A percentile compares a stretch with the other conserved stretches of the same genome.
phyloP scores from a whole-genome alignment of 2,797 vertebrate genomes.

The Fistularia commersonii region DNA sequence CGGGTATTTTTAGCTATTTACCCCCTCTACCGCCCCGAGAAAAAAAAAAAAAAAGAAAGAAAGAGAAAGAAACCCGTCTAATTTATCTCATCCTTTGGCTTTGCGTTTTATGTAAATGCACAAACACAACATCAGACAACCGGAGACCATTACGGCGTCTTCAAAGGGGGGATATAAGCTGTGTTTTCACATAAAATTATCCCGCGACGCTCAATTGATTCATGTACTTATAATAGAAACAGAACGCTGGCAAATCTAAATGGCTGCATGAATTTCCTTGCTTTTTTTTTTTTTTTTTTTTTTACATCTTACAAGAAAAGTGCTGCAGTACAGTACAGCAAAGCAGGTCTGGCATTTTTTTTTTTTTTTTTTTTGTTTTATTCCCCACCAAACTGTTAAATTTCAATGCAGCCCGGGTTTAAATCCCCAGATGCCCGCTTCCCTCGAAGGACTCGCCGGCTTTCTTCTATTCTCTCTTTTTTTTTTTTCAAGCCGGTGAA shows the following conservation, averaged over 20 bases:
- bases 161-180: conserved; percentile 41
- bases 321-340: conserved; percentile 1
- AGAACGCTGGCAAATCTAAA: conserved; percentile 18
- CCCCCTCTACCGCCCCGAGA: background rate
- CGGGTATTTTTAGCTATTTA: conserved; percentile 61
- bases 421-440: conserved; percentile 42
- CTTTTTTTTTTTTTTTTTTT: background rate
- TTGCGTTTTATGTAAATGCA: conserved; percentile 54
- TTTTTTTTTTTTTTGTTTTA: conserved; percentile 14
- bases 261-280: conserved; percentile 11
- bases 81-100: conserved; percentile 45
- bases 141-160: conserved; percentile 52
- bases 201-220: conserved; percentile 12
- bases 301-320: conserved; percentile 6
- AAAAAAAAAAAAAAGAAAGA: conserved; percentile 31
- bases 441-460: conserved; percentile 49
- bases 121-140: conserved; percentile 45
- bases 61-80: too few species aligned
- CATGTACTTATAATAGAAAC: conserved; percentile 24
- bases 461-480: conserved; percentile 55
- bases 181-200: conserved; percentile 31
- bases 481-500: conserved; percentile 50
- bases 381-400: conserved; percentile 35
- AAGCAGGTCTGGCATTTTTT: conserved; percentile 37
- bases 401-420: conserved; percentile 46